Conservation (phyloP, 2,888 invertebrate species). For the Punctoribates punctum region DNA sequence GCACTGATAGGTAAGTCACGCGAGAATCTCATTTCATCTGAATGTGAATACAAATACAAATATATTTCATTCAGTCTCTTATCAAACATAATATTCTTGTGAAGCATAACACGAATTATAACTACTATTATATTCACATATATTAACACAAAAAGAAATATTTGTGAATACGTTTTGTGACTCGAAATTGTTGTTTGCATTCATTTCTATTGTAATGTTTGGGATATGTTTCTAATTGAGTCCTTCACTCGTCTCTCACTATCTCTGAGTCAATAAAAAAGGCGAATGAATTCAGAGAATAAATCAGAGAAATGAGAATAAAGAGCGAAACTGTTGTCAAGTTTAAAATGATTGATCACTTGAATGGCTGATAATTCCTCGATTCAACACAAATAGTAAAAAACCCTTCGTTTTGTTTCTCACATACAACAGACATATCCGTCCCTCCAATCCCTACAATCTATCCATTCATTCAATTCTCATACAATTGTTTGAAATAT, state of each 20-base stretch:
- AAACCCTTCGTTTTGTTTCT: not conserved
- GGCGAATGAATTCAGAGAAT: too few species aligned
- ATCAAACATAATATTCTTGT: not conserved
- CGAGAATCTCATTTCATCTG: not conserved
- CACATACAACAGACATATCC: not conserved
- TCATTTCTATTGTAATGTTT: not conserved
- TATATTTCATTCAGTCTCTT: not conserved
- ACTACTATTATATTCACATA: not conserved
- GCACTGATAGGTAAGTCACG: not conserved
- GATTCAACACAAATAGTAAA: not conserved
- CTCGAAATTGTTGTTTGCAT: not conserved
- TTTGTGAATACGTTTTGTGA: not conserved
- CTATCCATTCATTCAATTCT: not conserved
- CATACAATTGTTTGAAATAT: not conserved
- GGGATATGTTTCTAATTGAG: not conserved
- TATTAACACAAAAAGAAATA: not conserved
- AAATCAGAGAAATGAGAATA: too few species aligned
- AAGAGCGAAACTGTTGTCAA: constrained; percentile 14
- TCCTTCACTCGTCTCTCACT: not conserved
- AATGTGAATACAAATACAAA: not conserved
- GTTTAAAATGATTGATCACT: constrained; percentile 8
- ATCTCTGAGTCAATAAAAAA: not conserved
- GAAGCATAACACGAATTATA: constrained; percentile 9
- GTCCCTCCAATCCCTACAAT: not conserved
- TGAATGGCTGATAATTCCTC: not conserved